A percentile compares a stretch with the other conserved stretches of the same genome.
Conservation (phyloP, 2,888 invertebrate genomes). For the Tetragnatha montana region DNA sequence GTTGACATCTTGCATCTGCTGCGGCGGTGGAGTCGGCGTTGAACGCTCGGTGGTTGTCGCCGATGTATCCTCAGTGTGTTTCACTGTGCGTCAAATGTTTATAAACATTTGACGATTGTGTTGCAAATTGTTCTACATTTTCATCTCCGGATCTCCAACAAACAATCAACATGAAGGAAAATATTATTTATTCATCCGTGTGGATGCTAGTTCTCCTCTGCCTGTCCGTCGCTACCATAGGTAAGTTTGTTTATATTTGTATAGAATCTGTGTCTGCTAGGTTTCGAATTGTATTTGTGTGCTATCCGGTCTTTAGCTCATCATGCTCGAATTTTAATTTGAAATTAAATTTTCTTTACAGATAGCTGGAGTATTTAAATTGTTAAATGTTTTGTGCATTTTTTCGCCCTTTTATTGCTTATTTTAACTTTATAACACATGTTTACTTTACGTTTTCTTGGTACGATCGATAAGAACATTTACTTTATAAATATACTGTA, state of each 20-base stretch:
- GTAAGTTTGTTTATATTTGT: slow-evolving; percentile 44
- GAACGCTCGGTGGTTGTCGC: neutral
- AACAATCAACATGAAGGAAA: slow-evolving; percentile 38
- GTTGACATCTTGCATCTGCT: neutral
- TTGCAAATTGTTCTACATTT: slow-evolving; percentile 5
- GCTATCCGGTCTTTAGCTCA: neutral
- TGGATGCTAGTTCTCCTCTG: slow-evolving; percentile 44
- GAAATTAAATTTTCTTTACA: too few relatives aligned
- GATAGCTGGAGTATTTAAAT: too few relatives aligned
- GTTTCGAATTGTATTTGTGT: neutral
- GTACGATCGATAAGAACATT: too few relatives aligned
- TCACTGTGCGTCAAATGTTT: neutral
- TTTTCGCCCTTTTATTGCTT: too few relatives aligned
- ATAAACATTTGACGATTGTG: neutral
- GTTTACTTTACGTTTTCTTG: too few relatives aligned
- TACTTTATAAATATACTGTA: too few relatives aligned
- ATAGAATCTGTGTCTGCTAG: neutral
- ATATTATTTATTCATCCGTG: slow-evolving; percentile 46
- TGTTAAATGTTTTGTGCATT: too few relatives aligned
- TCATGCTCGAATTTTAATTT: too few relatives aligned
- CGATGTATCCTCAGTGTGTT: neutral
- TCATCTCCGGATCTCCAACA: neutral
- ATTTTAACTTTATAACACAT: too few relatives aligned
- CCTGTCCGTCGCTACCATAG: slow-evolving; percentile 48
- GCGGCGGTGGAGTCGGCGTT: neutral